Evolutionary conservation across 2,888 invertebrate species (phyloP).

Genomic region (Idaea straminata): DNA sequence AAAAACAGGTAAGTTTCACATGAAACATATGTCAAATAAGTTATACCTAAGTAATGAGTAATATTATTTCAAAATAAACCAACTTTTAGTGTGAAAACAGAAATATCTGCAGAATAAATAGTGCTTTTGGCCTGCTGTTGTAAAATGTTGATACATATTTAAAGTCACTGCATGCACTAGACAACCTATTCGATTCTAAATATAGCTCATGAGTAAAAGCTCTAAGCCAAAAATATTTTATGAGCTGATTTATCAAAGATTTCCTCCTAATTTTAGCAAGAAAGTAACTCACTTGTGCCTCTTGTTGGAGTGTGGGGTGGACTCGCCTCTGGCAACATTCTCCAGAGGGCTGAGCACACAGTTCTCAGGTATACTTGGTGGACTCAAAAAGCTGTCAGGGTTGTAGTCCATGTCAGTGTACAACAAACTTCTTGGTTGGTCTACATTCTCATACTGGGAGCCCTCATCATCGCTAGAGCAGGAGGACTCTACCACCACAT

Average conservation of each 20-base stretch:
- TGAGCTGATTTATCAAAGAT: slow-evolving; percentile 7
- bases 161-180: slow-evolving; percentile 25
- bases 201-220: slow-evolving; percentile 29
- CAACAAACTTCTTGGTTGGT: slow-evolving; percentile 61
- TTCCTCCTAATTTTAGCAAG: not conserved
- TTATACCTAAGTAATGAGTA: not conserved
- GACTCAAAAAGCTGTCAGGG: slow-evolving; percentile 72
- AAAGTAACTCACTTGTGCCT: slow-evolving; percentile 57
- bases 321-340: slow-evolving; percentile 74
- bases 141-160: slow-evolving; percentile 26
- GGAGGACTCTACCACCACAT: slow-evolving; percentile 70
- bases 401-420: slow-evolving; percentile 71
- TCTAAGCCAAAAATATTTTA: slow-evolving; percentile 31
- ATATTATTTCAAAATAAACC: not conserved
- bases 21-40: not conserved
- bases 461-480: slow-evolving; percentile 70
- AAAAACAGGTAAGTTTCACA: not conserved
- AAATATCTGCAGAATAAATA: not conserved
- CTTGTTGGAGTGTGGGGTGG: slow-evolving; percentile 74
- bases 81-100: not conserved
- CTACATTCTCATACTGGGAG: slow-evolving; percentile 52
- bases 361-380: slow-evolving; percentile 70
- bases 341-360: slow-evolving; percentile 72
- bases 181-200: slow-evolving; percentile 31
- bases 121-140: not conserved